Conservation (phyloP, 2,797 vertebrate species). For the Stomatorhinus walkeri region DNA sequence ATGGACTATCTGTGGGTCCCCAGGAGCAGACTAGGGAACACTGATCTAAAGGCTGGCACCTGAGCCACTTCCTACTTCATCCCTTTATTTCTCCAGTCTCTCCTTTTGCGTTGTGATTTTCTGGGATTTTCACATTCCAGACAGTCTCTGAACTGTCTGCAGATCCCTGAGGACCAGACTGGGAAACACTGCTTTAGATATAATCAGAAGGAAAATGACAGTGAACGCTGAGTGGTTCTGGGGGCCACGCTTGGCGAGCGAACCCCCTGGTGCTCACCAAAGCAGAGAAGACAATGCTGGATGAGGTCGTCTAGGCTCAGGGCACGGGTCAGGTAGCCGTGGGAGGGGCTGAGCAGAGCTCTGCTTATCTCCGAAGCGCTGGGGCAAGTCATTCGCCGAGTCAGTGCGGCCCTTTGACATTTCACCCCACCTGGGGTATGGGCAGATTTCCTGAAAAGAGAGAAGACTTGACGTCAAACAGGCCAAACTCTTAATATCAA, state of each 20-base stretch:
- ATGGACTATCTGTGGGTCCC: not conserved
- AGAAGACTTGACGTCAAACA: not conserved
- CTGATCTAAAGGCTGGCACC: not conserved
- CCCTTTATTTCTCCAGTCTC: not conserved
- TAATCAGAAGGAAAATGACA: not conserved
- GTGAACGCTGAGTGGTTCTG: not conserved
- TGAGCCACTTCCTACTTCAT: not conserved
- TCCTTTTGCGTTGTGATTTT: not conserved
- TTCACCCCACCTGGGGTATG: constrained; percentile 49
- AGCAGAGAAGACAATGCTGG: constrained; percentile 76
- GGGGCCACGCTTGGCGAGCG: not conserved
- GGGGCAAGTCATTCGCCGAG: constrained; percentile 79
- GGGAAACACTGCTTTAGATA: not conserved
- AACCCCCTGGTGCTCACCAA: constrained; percentile 57
- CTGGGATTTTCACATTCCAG: not conserved
- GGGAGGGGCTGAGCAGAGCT: constrained; percentile 63
- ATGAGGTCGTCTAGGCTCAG: constrained; percentile 79
- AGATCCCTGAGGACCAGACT: not conserved
- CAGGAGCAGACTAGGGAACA: not conserved
- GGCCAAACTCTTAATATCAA: not conserved
- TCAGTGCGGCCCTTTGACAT: constrained; percentile 51
- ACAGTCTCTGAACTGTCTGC: not conserved
- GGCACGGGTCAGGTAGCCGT: constrained; percentile 57
- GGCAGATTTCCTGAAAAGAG: constrained; percentile 64
- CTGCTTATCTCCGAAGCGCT: constrained; percentile 77